Evolutionary conservation across 1,140 invertebrate genomes (phyloP).

Genomic region (Danaus plexippus): DNA sequence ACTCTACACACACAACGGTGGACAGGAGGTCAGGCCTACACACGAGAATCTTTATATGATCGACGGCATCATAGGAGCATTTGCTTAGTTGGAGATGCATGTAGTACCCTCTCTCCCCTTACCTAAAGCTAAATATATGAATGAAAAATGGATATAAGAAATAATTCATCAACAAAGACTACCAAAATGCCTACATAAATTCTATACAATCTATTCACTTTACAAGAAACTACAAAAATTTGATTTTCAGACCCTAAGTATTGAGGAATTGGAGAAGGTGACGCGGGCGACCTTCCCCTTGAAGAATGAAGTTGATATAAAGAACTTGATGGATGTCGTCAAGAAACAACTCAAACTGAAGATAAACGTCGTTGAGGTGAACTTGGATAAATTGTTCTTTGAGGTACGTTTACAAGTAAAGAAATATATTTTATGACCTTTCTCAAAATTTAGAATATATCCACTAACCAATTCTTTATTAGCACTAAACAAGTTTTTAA

Average conservation of each 20-base stretch:
- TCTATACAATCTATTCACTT: not conserved
- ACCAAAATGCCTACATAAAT: no score
- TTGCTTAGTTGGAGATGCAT: no score
- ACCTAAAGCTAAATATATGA: no score
- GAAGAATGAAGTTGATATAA: conserved; percentile 68
- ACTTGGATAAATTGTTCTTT: conserved; percentile 60
- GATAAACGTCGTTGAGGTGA: conserved; percentile 49
- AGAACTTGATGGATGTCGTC: conserved; percentile 58
- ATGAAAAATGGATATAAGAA: no score
- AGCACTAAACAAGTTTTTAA: no score
- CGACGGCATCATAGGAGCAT: not conserved
- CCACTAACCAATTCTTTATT: no score
- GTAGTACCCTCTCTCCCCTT: no score
- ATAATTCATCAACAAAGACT: no score
- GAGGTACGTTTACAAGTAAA: conserved; percentile 35
- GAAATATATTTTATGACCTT: no score
- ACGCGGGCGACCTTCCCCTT: conserved; percentile 51
- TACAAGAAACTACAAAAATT: no score
- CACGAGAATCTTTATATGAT: not conserved
- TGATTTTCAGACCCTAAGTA: conserved; percentile 46
- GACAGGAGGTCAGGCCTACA: conserved; percentile 34
- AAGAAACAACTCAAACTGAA: conserved; percentile 66
- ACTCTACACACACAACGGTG: conserved; percentile 32
- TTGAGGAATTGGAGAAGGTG: conserved; percentile 60
- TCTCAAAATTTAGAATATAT: no score